Percentiles rank a stretch among this genome's conserved stretches.
phyloP scores from a whole-genome alignment of 2,888 invertebrate genomes.

The Drosophila lutescens region DNA sequence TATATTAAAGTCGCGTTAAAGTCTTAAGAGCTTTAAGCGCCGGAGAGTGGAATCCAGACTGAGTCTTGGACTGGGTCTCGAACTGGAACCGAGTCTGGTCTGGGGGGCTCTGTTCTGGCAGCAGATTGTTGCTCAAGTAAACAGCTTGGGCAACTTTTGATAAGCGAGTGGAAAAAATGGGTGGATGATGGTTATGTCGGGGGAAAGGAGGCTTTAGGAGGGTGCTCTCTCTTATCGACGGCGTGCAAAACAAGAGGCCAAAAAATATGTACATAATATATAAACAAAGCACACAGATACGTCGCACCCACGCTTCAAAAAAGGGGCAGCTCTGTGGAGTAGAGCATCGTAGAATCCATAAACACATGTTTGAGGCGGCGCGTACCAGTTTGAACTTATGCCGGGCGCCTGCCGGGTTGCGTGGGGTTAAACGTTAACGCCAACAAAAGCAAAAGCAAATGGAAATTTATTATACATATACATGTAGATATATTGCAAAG shows the following conservation, averaged over 20 bases:
- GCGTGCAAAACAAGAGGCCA: slow-evolving; percentile 68
- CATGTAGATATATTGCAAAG: slow-evolving; percentile 74
- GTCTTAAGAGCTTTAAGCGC: slow-evolving; percentile 62
- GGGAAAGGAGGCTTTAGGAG: not conserved
- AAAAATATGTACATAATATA: slow-evolving; percentile 73
- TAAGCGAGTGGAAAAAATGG: slow-evolving; percentile 51
- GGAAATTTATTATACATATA: slow-evolving; percentile 73
- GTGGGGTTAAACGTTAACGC: slow-evolving; percentile 38
- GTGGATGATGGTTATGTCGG: not conserved
- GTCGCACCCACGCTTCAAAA: slow-evolving; percentile 7
- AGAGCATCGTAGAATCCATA: slow-evolving; percentile 38
- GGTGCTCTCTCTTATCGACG: slow-evolving; percentile 52
- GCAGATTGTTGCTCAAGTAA: slow-evolving; percentile 76
- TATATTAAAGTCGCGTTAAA: slow-evolving; percentile 75
- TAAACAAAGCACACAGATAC: slow-evolving; percentile 57
- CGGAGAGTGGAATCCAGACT: slow-evolving; percentile 20
- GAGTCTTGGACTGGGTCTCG: slow-evolving; percentile 27
- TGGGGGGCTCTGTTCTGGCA: slow-evolving; percentile 41
- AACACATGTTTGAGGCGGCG: slow-evolving; percentile 70
- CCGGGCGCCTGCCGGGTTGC: slow-evolving; percentile 28
- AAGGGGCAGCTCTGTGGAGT: slow-evolving; percentile 13
- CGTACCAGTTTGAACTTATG: slow-evolving; percentile 63
- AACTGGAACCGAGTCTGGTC: slow-evolving; percentile 29
- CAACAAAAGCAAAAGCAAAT: slow-evolving; percentile 57
- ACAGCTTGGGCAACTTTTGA: slow-evolving; percentile 76